phyloP scores from a whole-genome alignment of 2,113 vertebrate species.

The Taurulus bubalis region DNA sequence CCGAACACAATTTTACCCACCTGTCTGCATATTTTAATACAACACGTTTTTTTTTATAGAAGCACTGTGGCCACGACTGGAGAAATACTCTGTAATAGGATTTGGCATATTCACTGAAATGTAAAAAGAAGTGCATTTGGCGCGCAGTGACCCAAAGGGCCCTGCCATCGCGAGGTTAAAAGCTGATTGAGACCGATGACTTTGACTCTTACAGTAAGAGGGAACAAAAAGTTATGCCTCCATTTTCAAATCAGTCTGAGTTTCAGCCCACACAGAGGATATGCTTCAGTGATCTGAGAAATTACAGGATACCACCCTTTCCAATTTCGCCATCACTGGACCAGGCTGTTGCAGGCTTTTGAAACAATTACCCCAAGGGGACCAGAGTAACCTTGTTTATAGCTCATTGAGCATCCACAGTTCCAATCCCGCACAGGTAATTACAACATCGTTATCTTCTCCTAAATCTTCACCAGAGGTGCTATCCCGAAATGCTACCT shows the following conservation, averaged over 20 bases:
- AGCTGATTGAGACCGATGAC: constrained; percentile 68
- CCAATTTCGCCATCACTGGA: constrained; percentile 75
- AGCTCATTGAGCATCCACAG: constrained; percentile 78
- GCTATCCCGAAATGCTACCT: constrained; percentile 56
- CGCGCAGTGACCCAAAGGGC: constrained; percentile 58
- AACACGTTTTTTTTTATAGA: constrained; percentile 34
- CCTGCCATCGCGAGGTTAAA: constrained; percentile 55
- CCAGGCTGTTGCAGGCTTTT: constrained; percentile 70
- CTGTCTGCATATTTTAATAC: constrained; percentile 57
- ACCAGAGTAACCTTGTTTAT: constrained; percentile 77
- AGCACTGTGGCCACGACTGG: constrained; percentile 2
- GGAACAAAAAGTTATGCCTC: constrained; percentile 74
- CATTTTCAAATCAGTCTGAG: constrained; percentile 73
- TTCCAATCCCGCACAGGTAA: constrained; percentile 74
- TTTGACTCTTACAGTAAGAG: constrained; percentile 65
- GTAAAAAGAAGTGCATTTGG: constrained; percentile 51
- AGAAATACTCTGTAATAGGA: constrained; percentile 46
- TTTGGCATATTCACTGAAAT: constrained; percentile 54
- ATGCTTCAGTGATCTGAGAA: constrained; percentile 80
- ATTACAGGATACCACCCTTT: constrained; percentile 79
- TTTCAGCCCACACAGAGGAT: constrained; percentile 68
- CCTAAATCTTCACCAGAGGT: constrained; percentile 65
- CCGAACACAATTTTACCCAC: constrained; percentile 61
- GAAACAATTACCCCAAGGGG: constrained; percentile 80
- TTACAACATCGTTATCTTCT: constrained; percentile 74